Conservation (phyloP, 2,797 vertebrate genomes). For the Artibeus jamaicensis region DNA sequence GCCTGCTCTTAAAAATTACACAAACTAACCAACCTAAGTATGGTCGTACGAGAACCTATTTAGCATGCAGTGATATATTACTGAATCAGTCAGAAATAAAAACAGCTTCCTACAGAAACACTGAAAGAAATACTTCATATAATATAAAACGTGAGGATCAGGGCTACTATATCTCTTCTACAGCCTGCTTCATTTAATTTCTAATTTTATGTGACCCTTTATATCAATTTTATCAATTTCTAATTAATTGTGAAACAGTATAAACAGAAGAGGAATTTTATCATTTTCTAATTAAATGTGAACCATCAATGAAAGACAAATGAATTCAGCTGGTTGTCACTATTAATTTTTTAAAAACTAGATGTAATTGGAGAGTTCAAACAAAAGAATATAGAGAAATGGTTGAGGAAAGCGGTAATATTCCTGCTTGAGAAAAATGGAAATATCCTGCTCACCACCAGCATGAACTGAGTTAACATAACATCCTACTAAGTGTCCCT, state of each 20-base stretch:
- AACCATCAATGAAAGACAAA: not conserved
- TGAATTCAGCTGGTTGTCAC: not conserved
- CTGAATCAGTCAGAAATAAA: not conserved
- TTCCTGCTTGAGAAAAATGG: not conserved
- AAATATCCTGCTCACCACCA: not conserved
- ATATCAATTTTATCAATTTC: not conserved
- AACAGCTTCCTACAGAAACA: not conserved
- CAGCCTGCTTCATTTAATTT: not conserved
- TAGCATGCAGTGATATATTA: not conserved
- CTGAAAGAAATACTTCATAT: not conserved
- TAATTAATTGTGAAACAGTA: not conserved
- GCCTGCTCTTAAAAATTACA: not conserved
- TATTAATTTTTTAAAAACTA: not conserved
- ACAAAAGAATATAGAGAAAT: not conserved
- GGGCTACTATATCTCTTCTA: not conserved
- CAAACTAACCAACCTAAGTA: not conserved
- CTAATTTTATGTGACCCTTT: not conserved
- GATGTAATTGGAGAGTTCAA: not conserved
- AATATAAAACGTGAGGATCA: not conserved
- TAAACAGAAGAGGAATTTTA: not conserved
- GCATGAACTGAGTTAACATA: not conserved
- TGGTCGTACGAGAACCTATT: not conserved
- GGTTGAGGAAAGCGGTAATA: not conserved
- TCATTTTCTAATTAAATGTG: conserved; percentile 17
- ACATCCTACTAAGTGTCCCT: not conserved